Evolutionary conservation across 1,140 invertebrate species (phyloP).

Genomic region (Streblospio benedicti): DNA sequence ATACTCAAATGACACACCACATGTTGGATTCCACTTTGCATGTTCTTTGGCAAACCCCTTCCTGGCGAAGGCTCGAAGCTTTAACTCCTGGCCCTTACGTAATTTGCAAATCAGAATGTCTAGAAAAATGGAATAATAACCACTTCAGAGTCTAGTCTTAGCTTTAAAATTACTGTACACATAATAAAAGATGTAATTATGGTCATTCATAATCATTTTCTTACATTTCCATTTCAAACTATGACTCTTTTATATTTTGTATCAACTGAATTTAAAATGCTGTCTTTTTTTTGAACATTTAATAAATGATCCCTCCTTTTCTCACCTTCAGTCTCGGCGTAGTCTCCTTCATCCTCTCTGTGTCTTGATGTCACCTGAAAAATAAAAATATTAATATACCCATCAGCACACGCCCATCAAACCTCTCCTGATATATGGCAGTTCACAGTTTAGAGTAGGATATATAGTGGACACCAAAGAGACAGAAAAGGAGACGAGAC

Average conservation of each 20-base stretch:
- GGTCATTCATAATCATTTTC: neutral
- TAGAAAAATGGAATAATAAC: constrained; percentile 22
- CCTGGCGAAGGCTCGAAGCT: constrained; percentile 89
- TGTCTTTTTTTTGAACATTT: no score
- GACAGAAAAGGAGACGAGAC: no score
- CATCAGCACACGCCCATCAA: no score
- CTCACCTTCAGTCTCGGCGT: constrained; percentile 78
- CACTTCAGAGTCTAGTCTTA: neutral
- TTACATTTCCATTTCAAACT: no score
- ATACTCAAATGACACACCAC: constrained; percentile 96
- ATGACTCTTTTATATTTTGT: no score
- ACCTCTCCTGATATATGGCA: no score
- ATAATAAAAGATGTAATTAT: neutral
- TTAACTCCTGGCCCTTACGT: constrained; percentile 93
- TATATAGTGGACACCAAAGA: no score
- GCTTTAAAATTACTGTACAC: neutral
- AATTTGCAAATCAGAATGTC: constrained; percentile 97
- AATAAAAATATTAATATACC: constrained; percentile 11
- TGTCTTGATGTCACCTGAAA: constrained; percentile 69
- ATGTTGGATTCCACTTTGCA: constrained; percentile 99
- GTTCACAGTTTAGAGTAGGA: no score
- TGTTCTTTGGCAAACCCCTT: constrained; percentile 97
- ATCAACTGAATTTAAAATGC: no score
- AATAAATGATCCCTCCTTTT: no score
- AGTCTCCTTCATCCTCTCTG: constrained; percentile 83